Conservation (phyloP, 2,888 invertebrate species). For the Noctua fimbriata region DNA sequence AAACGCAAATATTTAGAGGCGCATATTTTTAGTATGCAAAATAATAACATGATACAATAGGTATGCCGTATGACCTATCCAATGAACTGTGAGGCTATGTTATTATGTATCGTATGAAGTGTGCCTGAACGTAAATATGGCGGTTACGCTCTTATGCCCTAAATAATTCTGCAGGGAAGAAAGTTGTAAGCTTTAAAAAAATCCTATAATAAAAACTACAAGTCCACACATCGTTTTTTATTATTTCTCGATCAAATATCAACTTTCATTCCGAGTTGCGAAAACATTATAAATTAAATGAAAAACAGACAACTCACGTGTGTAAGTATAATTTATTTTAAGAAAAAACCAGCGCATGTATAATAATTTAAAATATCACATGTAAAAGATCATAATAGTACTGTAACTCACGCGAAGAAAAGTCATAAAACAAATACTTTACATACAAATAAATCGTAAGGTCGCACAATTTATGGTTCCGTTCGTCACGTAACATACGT, state of each 20-base stretch:
- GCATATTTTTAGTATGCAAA: conserved; percentile 27
- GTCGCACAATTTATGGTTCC: conserved; percentile 21
- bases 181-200: background rate
- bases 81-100: background rate
- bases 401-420: conserved; percentile 14
- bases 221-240: background rate
- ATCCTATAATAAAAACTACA: background rate
- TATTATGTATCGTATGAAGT: background rate
- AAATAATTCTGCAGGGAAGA: background rate
- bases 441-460: conserved; percentile 12
- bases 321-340: background rate
- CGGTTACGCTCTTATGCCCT: background rate
- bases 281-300: background rate
- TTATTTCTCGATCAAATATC: background rate
- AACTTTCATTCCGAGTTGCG: background rate
- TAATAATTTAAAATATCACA: background rate
- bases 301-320: background rate
- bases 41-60: conserved; percentile 11
- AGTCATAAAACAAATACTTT: conserved; percentile 15
- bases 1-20: conserved; percentile 1
- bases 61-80: background rate
- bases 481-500: conserved; percentile 5
- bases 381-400: background rate
- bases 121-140: background rate
- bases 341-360: background rate